A percentile compares a stretch with the other conserved stretches of the same genome.
These are phyloP conservation scores for Conchocele bisecta DNA, from an alignment of 2,888 invertebrate genomes.

Conservation along the genomic window DNA sequence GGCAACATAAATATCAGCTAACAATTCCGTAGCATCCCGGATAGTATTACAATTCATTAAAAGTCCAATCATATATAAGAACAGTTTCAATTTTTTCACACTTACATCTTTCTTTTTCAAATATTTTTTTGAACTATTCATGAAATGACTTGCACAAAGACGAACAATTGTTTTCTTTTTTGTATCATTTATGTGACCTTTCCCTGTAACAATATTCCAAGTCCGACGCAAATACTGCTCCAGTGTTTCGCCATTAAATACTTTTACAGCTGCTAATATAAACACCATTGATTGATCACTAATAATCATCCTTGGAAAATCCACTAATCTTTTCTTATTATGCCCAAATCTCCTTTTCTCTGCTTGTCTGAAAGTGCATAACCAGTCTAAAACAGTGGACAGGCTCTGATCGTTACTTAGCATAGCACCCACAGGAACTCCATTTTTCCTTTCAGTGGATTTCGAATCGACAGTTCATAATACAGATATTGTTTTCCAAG, in stretches of 20 bases:
- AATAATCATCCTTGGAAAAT: conserved; percentile 6
- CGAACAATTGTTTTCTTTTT: conserved; percentile 5
- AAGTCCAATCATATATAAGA: conserved; percentile 21
- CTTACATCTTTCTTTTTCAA: too few relatives aligned
- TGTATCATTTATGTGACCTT: not conserved
- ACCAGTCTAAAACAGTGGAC: conserved; percentile 16
- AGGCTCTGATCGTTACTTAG: conserved; percentile 23
- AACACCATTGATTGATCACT: conserved; percentile 38
- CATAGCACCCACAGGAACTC: conserved; percentile 31
- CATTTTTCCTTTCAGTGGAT: conserved; percentile 37
- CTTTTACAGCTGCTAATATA: conserved; percentile 15
- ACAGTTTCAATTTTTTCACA: conserved; percentile 14
- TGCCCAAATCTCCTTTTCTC: conserved; percentile 1
- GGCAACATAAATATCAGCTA: conserved; percentile 12
- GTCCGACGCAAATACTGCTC: not conserved
- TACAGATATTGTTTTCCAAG: conserved; percentile 26
- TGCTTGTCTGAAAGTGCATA: conserved; percentile 1
- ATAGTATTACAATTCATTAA: conserved; percentile 35
- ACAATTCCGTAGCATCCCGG: conserved; percentile 13
- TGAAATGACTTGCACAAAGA: conserved; percentile 15
- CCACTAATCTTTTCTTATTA: not conserved
- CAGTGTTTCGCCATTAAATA: conserved; percentile 21
- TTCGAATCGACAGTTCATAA: conserved; percentile 30
- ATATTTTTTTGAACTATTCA: too few relatives aligned
- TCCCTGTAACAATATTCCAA: conserved; percentile 12